Evolutionary conservation across 2,888 invertebrate genomes (phyloP).

Genomic region (Torymus texanus): DNA sequence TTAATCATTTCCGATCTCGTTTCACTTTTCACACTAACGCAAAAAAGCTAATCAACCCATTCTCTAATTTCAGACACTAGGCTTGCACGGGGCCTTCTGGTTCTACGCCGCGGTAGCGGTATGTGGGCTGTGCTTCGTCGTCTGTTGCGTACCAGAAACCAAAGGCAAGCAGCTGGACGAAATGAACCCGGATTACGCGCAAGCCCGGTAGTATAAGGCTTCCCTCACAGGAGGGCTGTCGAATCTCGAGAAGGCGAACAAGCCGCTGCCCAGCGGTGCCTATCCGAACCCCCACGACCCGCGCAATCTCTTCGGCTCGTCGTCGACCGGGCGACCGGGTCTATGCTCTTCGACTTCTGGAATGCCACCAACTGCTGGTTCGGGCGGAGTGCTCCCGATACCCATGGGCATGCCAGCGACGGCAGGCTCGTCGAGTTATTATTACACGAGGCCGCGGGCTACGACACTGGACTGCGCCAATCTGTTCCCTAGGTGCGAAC

Average conservation of each 20-base stretch:
- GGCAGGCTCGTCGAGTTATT: background rate
- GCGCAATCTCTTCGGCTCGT: slow-evolving; percentile 62
- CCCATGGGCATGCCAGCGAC: slow-evolving; percentile 25
- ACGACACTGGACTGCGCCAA: slow-evolving; percentile 58
- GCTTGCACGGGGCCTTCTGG: slow-evolving; percentile 91
- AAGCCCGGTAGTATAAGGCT: slow-evolving; percentile 75
- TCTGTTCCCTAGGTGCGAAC: slow-evolving; percentile 54
- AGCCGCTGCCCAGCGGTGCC: slow-evolving; percentile 68
- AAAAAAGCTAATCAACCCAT: too few relatives aligned
- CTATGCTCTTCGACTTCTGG: slow-evolving; percentile 16
- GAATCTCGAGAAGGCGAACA: slow-evolving; percentile 71
- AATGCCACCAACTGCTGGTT: slow-evolving; percentile 60
- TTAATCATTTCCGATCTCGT: too few relatives aligned
- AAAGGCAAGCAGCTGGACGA: slow-evolving; percentile 93
- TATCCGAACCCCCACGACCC: slow-evolving; percentile 69
- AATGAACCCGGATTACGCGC: slow-evolving; percentile 85
- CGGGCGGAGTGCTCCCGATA: slow-evolving; percentile 59
- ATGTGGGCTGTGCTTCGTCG: slow-evolving; percentile 88
- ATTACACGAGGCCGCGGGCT: slow-evolving; percentile 8
- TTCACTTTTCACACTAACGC: too few relatives aligned
- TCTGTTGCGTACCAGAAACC: slow-evolving; percentile 92
- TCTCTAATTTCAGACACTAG: slow-evolving; percentile 77
- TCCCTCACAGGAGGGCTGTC: slow-evolving; percentile 73
- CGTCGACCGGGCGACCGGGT: slow-evolving; percentile 31
- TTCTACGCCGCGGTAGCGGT: slow-evolving; percentile 90